These are phyloP conservation scores for Prietella phreatophila DNA, from an alignment of 2,113 vertebrate species.

Conservation along the genomic window DNA sequence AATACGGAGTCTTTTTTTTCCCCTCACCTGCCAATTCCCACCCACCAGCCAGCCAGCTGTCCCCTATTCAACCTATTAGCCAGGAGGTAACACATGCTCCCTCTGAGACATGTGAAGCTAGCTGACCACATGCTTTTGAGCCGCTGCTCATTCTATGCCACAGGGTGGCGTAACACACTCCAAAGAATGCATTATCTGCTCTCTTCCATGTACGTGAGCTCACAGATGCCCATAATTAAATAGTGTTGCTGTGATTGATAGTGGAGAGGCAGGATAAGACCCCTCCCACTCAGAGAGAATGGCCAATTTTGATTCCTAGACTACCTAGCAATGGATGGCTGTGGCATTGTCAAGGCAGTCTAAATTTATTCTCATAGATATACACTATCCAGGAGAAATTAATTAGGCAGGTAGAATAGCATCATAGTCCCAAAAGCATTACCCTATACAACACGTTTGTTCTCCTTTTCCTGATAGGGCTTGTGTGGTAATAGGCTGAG, in stretches of 20 bases:
- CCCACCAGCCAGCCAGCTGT: neutral
- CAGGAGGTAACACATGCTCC: neutral
- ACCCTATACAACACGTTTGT: neutral
- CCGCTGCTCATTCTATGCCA: neutral
- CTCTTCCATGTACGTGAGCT: neutral
- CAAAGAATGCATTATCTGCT: neutral
- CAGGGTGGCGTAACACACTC: neutral
- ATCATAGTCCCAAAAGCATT: neutral
- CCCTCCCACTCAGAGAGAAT: neutral
- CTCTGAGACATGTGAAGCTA: neutral
- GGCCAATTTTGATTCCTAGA: neutral
- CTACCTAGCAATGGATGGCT: neutral
- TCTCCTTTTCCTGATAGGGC: neutral
- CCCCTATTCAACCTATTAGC: neutral
- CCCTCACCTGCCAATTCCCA: neutral
- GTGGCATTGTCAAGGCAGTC: neutral
- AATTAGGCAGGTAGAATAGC: too few species aligned
- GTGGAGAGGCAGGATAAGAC: neutral
- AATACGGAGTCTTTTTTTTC: neutral
- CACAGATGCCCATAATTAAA: neutral
- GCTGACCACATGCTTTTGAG: neutral
- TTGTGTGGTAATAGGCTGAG: neutral
- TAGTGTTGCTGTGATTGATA: neutral
- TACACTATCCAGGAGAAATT: neutral
- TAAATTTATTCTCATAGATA: neutral